Conservation (phyloP, 92 coral and sea anemone species). For the Zoanthus sansibaricus region DNA sequence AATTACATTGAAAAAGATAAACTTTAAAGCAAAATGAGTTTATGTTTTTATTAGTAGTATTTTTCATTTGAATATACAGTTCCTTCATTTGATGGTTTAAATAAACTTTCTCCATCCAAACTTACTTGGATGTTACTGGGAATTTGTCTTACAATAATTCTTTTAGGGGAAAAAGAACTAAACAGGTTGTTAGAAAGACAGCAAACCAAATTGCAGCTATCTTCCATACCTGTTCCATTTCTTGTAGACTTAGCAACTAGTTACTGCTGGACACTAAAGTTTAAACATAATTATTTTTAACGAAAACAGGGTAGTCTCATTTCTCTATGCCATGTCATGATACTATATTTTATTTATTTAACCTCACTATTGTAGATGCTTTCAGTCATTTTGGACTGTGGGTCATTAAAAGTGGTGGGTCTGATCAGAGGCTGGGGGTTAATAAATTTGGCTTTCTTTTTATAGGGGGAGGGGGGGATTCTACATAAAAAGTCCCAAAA, state of each 20-base stretch:
- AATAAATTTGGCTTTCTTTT: neutral
- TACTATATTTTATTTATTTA: neutral
- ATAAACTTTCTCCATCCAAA: neutral
- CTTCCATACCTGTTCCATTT: slow-evolving; percentile 1
- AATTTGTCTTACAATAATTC: neutral
- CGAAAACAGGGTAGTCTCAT: neutral
- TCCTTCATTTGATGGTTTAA: no score
- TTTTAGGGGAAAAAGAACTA: neutral
- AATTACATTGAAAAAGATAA: neutral
- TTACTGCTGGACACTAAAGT: neutral
- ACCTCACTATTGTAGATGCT: neutral
- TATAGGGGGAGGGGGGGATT: neutral
- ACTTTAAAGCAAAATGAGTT: neutral
- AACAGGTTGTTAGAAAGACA: neutral
- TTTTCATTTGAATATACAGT: neutral
- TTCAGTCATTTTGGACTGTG: slow-evolving; percentile 5
- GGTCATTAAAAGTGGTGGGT: slow-evolving; percentile 6
- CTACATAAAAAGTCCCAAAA: no score
- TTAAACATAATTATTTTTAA: no score
- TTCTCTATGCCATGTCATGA: neutral
- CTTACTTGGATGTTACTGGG: neutral
- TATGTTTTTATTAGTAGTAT: neutral
- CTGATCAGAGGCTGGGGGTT: neutral
- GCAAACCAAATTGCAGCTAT: slow-evolving; percentile 1
- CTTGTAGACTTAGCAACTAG: slow-evolving; percentile 1